Conservation (phyloP, 1,140 invertebrate species). For the Drosophila santomea region DNA sequence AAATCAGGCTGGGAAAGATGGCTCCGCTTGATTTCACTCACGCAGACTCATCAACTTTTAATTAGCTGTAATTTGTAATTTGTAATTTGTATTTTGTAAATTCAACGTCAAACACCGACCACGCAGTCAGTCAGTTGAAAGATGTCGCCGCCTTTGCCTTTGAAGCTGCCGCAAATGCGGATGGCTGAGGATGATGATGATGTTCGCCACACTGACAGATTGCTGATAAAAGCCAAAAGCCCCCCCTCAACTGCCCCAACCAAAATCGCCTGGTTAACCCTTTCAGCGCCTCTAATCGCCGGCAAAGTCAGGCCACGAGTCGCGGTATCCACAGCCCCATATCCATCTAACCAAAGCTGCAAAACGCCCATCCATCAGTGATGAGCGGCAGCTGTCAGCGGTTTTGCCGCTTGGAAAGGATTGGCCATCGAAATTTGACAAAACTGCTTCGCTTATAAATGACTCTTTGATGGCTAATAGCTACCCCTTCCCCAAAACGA, state of each 20-base stretch:
- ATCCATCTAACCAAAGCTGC: constrained; percentile 19
- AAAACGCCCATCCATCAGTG: constrained; percentile 66
- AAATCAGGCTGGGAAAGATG: constrained; percentile 3
- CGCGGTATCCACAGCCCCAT: constrained; percentile 18
- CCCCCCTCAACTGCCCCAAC: not conserved
- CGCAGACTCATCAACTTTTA: constrained; percentile 82
- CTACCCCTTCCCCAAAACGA: constrained; percentile 29
- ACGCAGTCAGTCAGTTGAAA: constrained; percentile 33
- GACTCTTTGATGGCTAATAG: constrained; percentile 52
- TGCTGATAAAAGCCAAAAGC: constrained; percentile 66
- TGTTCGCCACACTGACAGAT: constrained; percentile 72
- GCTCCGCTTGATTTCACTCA: constrained; percentile 78
- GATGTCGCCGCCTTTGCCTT: constrained; percentile 37
- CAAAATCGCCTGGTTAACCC: constrained; percentile 33
- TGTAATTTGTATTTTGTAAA: constrained; percentile 44
- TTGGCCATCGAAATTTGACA: constrained; percentile 65
- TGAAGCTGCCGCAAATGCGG: constrained; percentile 61
- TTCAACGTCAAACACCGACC: constrained; percentile 75
- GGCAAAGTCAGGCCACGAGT: constrained; percentile 53
- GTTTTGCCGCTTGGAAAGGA: constrained; percentile 47
- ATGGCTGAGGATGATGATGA: constrained; percentile 39
- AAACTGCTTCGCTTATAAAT: constrained; percentile 51
- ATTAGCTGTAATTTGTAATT: constrained; percentile 84
- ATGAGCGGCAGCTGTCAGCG: constrained; percentile 66
- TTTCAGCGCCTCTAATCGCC: constrained; percentile 47